Evolutionary conservation across 1,140 invertebrate species (phyloP).

Genomic region (Eriosoma lanigerum): DNA sequence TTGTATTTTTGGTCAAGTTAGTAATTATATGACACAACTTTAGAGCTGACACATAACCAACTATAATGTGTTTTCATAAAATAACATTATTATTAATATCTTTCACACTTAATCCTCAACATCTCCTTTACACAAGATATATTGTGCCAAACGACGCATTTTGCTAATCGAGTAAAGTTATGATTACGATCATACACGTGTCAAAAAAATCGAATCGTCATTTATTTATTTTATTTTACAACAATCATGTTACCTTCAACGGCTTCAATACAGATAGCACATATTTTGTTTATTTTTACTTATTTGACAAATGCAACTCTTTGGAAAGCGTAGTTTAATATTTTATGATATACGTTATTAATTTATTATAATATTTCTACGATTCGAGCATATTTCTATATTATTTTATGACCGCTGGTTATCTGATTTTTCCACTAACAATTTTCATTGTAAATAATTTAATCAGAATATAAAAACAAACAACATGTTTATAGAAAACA

Average conservation of each 20-base stretch:
- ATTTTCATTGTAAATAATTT: no score
- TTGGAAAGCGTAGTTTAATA: no score
- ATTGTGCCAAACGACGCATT: background rate
- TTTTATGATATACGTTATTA: no score
- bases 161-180: background rate
- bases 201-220: background rate
- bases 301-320: no score
- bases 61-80: background rate
- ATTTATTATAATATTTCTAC: no score
- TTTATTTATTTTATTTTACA: background rate
- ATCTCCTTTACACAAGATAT: background rate
- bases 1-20: background rate
- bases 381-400: no score
- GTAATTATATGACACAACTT: background rate
- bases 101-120: background rate
- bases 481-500: no score
- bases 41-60: background rate
- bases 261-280: no score
- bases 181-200: background rate
- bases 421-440: no score
- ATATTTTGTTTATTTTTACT: no score
- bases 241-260: background rate
- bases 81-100: background rate
- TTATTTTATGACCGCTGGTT: no score
- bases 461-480: no score